Percentiles rank a stretch among this genome's conserved stretches.
These are phyloP conservation scores for Toxotes lorentzi DNA, from an alignment of 2,797 vertebrate genomes.

Conservation along the genomic window DNA sequence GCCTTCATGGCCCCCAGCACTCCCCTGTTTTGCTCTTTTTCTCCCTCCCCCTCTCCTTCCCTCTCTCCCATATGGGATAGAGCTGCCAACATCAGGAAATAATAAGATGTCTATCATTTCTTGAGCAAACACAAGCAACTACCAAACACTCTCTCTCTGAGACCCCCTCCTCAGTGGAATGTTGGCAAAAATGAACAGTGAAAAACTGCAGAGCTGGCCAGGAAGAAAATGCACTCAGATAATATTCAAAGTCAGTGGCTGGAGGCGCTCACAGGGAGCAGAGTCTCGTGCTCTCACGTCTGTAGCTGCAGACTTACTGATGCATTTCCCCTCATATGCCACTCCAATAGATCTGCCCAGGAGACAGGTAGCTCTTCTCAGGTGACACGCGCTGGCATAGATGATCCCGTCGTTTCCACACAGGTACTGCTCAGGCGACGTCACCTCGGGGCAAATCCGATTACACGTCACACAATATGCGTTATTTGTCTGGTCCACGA, in stretches of 20 bases:
- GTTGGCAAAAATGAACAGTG: conserved; percentile 76
- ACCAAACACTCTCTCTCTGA: conserved; percentile 69
- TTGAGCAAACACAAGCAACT: conserved; percentile 84
- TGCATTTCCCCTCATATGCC: conserved; percentile 97
- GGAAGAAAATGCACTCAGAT: conserved; percentile 59
- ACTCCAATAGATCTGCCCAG: conserved; percentile 96
- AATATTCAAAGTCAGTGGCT: conserved; percentile 54
- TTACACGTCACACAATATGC: conserved; percentile 99
- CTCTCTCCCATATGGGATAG: conserved; percentile 73
- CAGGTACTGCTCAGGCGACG: conserved; percentile 95
- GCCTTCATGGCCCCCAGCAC: conserved; percentile 74
- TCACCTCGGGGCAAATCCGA: conserved; percentile 95
- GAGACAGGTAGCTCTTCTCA: conserved; percentile 96
- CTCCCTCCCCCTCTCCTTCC: conserved; percentile 55
- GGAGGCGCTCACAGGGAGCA: conserved; percentile 44
- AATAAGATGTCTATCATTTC: conserved; percentile 85
- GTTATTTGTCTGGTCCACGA: conserved; percentile 99
- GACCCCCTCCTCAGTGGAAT: conserved; percentile 79
- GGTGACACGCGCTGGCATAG: conserved; percentile 96
- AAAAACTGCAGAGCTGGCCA: conserved; percentile 70
- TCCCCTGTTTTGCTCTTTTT: conserved; percentile 58
- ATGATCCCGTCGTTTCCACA: conserved; percentile 97
- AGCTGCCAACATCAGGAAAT: conserved; percentile 88
- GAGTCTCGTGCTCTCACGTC: conserved; percentile 42
- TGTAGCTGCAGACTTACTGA: conserved; percentile 90